Conservation (phyloP, 2,888 invertebrate species). For the Noctua pronuba region DNA sequence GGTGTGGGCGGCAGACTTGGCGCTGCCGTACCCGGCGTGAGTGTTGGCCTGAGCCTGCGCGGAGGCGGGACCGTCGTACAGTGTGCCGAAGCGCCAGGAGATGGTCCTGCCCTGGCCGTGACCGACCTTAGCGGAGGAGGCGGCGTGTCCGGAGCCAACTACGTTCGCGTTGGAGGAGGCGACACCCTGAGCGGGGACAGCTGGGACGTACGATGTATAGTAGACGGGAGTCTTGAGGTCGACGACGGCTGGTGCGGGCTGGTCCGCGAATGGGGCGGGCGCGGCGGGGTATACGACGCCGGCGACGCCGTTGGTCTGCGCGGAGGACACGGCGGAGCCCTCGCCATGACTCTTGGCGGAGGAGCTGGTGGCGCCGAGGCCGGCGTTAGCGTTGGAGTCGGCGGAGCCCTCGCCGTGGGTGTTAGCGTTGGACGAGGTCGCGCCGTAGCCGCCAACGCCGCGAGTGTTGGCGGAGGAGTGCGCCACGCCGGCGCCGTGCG, state of each 20-base stretch:
- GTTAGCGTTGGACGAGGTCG: constrained; percentile 80
- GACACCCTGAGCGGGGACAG: constrained; percentile 58
- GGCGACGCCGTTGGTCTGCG: constrained; percentile 71
- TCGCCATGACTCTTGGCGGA: constrained; percentile 76
- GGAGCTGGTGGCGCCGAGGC: constrained; percentile 74
- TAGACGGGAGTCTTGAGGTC: constrained; percentile 77
- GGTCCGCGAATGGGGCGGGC: constrained; percentile 46
- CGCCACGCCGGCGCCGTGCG: constrained; percentile 77
- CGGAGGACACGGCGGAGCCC: constrained; percentile 77
- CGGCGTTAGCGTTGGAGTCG: constrained; percentile 79
- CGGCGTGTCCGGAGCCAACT: constrained; percentile 73
- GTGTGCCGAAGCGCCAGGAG: constrained; percentile 85
- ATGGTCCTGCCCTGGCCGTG: constrained; percentile 72
- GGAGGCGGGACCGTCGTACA: constrained; percentile 76
- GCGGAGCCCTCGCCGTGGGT: constrained; percentile 77
- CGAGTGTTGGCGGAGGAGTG: constrained; percentile 79
- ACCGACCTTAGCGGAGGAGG: constrained; percentile 74
- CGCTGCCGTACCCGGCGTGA: constrained; percentile 60
- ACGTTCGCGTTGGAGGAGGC: constrained; percentile 80
- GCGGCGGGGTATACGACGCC: constrained; percentile 68
- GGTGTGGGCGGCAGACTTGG: constrained; percentile 69
- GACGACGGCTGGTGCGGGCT: constrained; percentile 68
- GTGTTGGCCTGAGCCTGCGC: constrained; percentile 66
- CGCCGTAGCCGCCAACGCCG: constrained; percentile 73
- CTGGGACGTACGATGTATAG: constrained; percentile 71